Base-by-base conservation (phyloP, 2,888 invertebrate genomes). In the Andricus quercusramuli region DNA sequence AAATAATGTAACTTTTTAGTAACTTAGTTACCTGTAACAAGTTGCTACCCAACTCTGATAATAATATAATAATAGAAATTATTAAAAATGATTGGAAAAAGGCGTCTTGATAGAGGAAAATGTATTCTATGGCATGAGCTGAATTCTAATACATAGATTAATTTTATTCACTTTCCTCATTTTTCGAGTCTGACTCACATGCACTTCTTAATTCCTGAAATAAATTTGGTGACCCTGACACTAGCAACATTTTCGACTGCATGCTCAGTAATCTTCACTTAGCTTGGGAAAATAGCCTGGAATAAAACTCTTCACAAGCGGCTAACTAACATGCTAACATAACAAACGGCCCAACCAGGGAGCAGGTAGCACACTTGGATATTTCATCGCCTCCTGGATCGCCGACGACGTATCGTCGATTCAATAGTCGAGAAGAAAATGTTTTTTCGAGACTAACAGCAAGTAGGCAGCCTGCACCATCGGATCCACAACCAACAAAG, bases 371-470 rank as follows among this genome's bases (percentile, higher is more conserved):
- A 80, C 90, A 90, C 82, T 90, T 94, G 86, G 95, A 95, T 87
- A 94, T 94, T 82, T 94, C 94, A 79, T 95, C 95, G 20, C 95
- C 95, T 22, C 95, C 95, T 89, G 92, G 94, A 89, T 94, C 95
- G 89, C 93, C 96, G 89, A 92, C 95, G 88, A 89, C 94, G 88
- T 88, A 95, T 87, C 93, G 94, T 44, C 92, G 94, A 66, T 91
- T 92, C 89, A 93, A 92, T 85, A 93, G 93, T 85, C 93, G 94
- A 13, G 95, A 96, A 88, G 95, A 96, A 88, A 96, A 97, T 93
- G 97, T 97, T 83, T 97, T 97, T 93, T 95, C 96, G 82, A 93
- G 97, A 67, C 94, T 97, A 22, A 95, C 96, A 0, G 96, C 95
- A 80, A 91, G 94, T 80, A 93, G 91, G 64, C 92, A 92, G 78